Evolutionary conservation across 2,113 vertebrate genomes (phyloP).

Genomic region (Clupea harengus): DNA sequence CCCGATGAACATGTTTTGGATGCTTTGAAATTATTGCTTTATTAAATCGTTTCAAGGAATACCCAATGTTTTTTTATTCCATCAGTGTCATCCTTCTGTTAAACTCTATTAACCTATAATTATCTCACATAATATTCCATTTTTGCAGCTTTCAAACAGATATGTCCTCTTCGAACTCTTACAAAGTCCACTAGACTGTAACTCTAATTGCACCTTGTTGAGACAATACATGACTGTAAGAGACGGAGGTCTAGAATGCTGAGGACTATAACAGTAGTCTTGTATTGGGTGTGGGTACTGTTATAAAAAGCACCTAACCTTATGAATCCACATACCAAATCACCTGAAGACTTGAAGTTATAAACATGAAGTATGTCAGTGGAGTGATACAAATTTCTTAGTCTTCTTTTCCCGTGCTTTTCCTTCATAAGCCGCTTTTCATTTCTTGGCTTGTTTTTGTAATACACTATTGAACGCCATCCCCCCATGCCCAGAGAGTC

Average conservation of each 20-base stretch:
- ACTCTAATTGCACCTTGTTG: too few species aligned
- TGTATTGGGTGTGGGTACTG: neutral
- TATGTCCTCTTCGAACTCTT: too few species aligned
- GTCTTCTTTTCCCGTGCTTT: neutral
- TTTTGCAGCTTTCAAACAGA: too few species aligned
- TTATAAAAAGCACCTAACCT: neutral
- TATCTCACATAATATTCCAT: too few species aligned
- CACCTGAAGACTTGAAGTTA: neutral
- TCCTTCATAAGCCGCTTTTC: slow-evolving; percentile 34
- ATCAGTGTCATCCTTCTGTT: too few species aligned
- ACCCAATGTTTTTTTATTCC: too few species aligned
- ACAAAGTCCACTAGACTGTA: too few species aligned
- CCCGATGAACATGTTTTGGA: neutral
- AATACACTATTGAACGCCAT: slow-evolving; percentile 63
- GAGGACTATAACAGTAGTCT: neutral
- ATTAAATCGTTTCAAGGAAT: neutral
- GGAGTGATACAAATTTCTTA: neutral
- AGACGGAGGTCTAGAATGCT: too few species aligned
- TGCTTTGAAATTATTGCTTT: neutral
- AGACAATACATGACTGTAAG: too few species aligned
- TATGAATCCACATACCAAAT: neutral
- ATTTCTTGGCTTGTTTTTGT: slow-evolving; percentile 49
- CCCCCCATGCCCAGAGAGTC: slow-evolving; percentile 57
- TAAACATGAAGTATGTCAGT: neutral
- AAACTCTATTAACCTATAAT: too few species aligned